Evolutionary conservation across 2,113 vertebrate genomes (phyloP), one percentile per base, ranked within the genome.

Genomic region (Perognathus longimembris): DNA sequence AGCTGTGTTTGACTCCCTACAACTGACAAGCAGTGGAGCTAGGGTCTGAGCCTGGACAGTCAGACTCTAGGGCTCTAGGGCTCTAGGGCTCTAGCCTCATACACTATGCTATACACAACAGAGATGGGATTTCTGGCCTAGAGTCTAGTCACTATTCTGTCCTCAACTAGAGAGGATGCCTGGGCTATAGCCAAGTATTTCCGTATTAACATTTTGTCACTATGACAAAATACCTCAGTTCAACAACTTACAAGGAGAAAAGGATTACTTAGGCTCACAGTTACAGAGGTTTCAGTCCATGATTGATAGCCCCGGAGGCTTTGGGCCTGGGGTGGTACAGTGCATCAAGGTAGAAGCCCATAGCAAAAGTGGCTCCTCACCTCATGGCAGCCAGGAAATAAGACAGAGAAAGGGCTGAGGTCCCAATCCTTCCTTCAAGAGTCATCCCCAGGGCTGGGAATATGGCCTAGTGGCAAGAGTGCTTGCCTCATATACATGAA

Each of bases 1-100:
- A 6, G 34, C 24, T 1, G 30, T 0, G 0, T 30, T 5, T 20
- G 6, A 40, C 5, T 18, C 10, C 28, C n/a, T 26, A 4, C 1
- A 73, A 32, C 50, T 64, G 40, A 20, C 9, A 57, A 57, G n/a
- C 1, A 24, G 28, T 7, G 32, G 64, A 81, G 32, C 3, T 69
- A 40, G 70, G 50, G 2, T 69, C 42, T 34, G 42, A 64, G 83
- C 66, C 18, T 38, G 36, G n/a, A 66, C 9, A n/a, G 30, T 38
- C 18, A 9, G 8, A 45, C 40, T n/a, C 40, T 38, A 17, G 28
- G 73, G 34, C 66, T 57, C 26, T 70, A 30, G n/a, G n/a, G n/a
- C n/a, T n/a, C n/a, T n/a, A n/a, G n/a, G n/a, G n/a, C n/a, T 42
- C 30, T 32, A 77, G 70, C 64, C n/a, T 34, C 9, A 61, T 6